Evolutionary conservation across 2,113 vertebrate species (phyloP).

Genomic region (Nibea coibor): DNA sequence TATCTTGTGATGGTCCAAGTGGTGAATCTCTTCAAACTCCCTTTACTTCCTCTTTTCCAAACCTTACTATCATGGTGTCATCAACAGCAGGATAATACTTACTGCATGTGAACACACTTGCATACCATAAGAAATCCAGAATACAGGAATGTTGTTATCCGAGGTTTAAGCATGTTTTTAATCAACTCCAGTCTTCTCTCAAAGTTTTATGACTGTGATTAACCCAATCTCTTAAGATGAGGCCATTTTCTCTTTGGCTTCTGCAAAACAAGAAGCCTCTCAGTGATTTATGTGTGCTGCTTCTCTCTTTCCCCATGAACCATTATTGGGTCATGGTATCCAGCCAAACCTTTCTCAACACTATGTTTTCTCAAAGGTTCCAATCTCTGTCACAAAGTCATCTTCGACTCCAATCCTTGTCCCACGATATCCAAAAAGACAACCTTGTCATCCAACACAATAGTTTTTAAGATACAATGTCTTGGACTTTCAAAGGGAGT

Average conservation of each 20-base stretch:
- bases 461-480: background rate
- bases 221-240: constrained; percentile 13
- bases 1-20: background rate
- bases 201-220: constrained; percentile 41
- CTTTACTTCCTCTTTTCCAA: background rate
- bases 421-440: background rate
- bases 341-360: constrained; percentile 15
- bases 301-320: constrained; percentile 4
- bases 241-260: constrained; percentile 26
- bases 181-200: constrained; percentile 11
- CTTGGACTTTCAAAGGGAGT: background rate
- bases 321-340: constrained; percentile 11
- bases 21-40: background rate
- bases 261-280: constrained; percentile 33
- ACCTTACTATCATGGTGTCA: background rate
- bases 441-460: background rate
- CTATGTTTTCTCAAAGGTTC: background rate
- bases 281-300: constrained; percentile 32
- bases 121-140: constrained; percentile 13
- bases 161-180: constrained; percentile 23
- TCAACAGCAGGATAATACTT: background rate
- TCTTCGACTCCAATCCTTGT: constrained; percentile 2
- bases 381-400: background rate
- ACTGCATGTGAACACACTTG: background rate
- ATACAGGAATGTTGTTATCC: constrained; percentile 4